These are phyloP conservation scores for Marmota monax DNA, from an alignment of 2,113 vertebrate genomes.

Conservation along the genomic window DNA sequence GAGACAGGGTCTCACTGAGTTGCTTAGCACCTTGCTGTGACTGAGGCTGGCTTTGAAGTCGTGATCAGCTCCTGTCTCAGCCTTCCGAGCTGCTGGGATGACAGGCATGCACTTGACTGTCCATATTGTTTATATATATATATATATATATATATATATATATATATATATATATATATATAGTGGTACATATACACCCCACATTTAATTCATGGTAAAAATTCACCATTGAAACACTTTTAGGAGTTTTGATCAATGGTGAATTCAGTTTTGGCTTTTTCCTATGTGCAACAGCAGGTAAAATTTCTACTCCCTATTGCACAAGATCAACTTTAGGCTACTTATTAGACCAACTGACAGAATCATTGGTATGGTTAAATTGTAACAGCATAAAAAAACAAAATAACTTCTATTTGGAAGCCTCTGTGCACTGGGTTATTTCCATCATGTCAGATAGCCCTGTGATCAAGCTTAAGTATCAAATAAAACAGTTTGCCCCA, in stretches of 20 bases:
- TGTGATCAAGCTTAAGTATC: not conserved
- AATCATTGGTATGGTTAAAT: not conserved
- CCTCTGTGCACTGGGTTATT: constrained; percentile 14
- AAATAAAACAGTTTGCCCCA: not conserved
- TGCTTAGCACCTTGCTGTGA: too few species aligned
- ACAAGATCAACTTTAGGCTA: not conserved
- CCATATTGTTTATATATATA: too few species aligned
- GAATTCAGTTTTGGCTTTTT: not conserved
- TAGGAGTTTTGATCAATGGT: not conserved
- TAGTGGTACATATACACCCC: not conserved
- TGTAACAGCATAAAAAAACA: constrained; percentile 13
- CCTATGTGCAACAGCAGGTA: not conserved
- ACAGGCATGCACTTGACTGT: too few species aligned
- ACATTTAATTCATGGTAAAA: not conserved
- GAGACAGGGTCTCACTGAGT: too few species aligned
- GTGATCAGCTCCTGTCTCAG: too few species aligned
- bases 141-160: too few species aligned
- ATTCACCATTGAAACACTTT: not conserved
- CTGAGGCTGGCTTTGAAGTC: too few species aligned
- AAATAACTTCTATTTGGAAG: constrained; percentile 9
- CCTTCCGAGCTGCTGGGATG: too few species aligned
- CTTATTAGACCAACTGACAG: not conserved
- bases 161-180: too few species aligned
- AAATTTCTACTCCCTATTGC: not conserved
- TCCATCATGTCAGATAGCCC: not conserved